phyloP scores from a whole-genome alignment of 2,888 invertebrate species.

The Drosophila sordidula region DNA sequence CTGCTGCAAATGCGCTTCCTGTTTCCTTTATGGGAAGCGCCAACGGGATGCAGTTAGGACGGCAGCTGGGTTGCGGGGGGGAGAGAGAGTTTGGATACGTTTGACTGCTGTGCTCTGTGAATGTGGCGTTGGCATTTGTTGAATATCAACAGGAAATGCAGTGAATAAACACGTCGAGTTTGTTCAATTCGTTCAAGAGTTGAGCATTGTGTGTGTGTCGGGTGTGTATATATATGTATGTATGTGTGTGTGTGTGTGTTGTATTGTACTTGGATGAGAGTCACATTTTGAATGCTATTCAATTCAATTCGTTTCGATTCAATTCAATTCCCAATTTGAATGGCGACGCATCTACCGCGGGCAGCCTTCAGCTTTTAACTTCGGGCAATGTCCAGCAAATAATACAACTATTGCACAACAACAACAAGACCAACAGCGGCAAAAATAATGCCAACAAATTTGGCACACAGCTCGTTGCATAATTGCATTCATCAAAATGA shows the following conservation, averaged over 20 bases:
- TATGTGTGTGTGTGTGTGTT: slow-evolving; percentile 5
- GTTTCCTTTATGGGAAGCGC: slow-evolving; percentile 58
- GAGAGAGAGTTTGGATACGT: slow-evolving; percentile 1
- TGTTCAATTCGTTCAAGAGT: slow-evolving; percentile 35
- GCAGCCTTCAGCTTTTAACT: slow-evolving; percentile 29
- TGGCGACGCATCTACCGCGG: slow-evolving; percentile 29
- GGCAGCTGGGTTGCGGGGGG: neutral
- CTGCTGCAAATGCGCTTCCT: slow-evolving; percentile 73
- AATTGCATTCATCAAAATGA: slow-evolving; percentile 68
- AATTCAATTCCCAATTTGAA: slow-evolving; percentile 44
- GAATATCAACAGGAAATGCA: slow-evolving; percentile 80
- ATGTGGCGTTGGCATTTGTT: slow-evolving; percentile 63
- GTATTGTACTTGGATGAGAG: slow-evolving; percentile 31
- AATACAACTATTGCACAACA: slow-evolving; percentile 50
- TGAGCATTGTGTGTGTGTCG: slow-evolving; percentile 27
- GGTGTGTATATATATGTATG: too few species aligned
- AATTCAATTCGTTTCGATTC: slow-evolving; percentile 57
- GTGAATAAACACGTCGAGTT: slow-evolving; percentile 75
- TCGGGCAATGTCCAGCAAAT: slow-evolving; percentile 61
- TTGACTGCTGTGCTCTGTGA: slow-evolving; percentile 26
- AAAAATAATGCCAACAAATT: slow-evolving; percentile 32
- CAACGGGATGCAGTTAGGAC: slow-evolving; percentile 52
- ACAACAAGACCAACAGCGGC: neutral
- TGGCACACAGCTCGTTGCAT: slow-evolving; percentile 52
- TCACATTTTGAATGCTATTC: slow-evolving; percentile 45